Evolutionary conservation across 2,888 invertebrate species (phyloP).

Genomic region (Xestoiulus laeticollis): DNA sequence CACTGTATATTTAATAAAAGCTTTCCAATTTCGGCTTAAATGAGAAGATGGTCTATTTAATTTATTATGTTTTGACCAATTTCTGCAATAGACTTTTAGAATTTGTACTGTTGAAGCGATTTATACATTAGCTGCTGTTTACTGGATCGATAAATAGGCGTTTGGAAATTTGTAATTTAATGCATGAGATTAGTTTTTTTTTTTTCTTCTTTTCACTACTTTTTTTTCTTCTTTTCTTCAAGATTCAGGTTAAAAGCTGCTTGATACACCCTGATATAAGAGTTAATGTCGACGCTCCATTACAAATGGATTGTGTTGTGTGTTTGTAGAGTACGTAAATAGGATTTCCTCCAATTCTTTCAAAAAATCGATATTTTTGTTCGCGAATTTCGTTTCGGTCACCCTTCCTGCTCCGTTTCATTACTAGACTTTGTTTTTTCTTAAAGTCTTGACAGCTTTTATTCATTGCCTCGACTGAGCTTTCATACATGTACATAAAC

Average conservation of each 20-base stretch:
- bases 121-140: background rate
- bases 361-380: constrained; percentile 1
- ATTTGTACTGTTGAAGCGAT: background rate
- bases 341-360: constrained; percentile 40
- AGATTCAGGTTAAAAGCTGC: background rate
- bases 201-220: background rate
- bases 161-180: constrained; percentile 19
- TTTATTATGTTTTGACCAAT: background rate
- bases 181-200: background rate
- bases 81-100: background rate
- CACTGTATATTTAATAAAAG: too few species aligned
- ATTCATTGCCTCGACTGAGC: background rate
- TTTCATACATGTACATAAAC: background rate
- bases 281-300: constrained; percentile 31
- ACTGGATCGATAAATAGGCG: constrained; percentile 11
- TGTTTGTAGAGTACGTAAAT: background rate
- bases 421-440: constrained; percentile 16
- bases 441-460: constrained; percentile 18
- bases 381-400: background rate
- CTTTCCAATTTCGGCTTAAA: background rate
- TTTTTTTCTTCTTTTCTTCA: background rate
- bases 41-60: background rate
- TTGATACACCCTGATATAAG: background rate
- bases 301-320: constrained; percentile 38
- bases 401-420: constrained; percentile 30